Base-by-base conservation (phyloP, 1,140 invertebrate species). In the Drosophila parabipectinata region DNA sequence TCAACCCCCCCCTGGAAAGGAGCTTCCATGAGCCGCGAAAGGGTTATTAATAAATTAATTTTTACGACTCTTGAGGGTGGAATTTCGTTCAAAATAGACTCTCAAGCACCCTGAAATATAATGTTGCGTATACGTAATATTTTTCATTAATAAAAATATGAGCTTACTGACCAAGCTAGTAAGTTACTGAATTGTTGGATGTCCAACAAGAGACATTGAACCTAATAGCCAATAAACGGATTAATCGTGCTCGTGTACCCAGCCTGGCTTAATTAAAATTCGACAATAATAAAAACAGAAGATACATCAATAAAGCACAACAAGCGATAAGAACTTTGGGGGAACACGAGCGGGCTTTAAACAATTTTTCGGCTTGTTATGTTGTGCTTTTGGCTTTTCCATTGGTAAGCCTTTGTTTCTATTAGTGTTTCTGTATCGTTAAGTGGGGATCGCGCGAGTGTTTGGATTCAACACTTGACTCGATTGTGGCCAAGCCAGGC, bases 41-140 rank as follows among this genome's bases (percentile, higher is more conserved):
- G 77, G 81, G 77, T 85, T 85, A 85, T 85, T 80, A 80, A 85
- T 85, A 81, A 85, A 85, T 85, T 85, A 80, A 85, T 85, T 79
- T 82, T 62, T 57, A 77, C 61, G 45, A 53, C 47, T 60, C 34
- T n/a, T 28, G 26, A 52, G 21, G 21, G 30, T 59, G 28, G 15
- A 59, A 21, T 51, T 39, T 44, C 45, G 12, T 73, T 39, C 39
- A 72, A 72, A 73, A 73, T 56, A 72, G 48, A 68, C 45, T 21
- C 32, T 39, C 24, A 74, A 73, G 53, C 56, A 47, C 47, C 59
- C 64, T 74, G 69, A 74, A 74, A 75, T 75, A 66, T 71, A 74
- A 75, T 66, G 74, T 41, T 62, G 57, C 71, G 57, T 62, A 62
- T 51, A 72, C 71, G 56, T 63, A 51, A 72, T 63, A 63, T 63